Percentiles rank a stretch among this genome's conserved stretches.
phyloP scores from a whole-genome alignment of 1,140 invertebrate species.

The Halotydeus destructor region DNA sequence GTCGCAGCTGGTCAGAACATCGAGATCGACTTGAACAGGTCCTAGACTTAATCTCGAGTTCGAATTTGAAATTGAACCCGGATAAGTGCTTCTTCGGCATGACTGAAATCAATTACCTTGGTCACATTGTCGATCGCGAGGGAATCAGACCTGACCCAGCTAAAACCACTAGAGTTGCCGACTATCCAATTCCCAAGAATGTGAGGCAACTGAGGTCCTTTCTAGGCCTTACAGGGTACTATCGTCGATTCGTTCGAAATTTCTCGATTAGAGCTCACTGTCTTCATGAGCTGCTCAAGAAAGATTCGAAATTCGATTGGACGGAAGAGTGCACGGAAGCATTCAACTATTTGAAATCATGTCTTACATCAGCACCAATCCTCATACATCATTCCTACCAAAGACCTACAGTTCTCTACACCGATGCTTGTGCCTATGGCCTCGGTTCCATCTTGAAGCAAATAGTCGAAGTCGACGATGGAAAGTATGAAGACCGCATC shows the following conservation, averaged over 20 bases:
- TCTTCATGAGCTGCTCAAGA: constrained; percentile 17
- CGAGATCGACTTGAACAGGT: constrained; percentile 3
- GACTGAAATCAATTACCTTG: constrained; percentile 11
- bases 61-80: constrained; percentile 10
- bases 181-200: constrained; percentile 6
- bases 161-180: constrained; percentile 1
- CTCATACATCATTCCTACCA: constrained; percentile 7
- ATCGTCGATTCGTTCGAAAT: constrained; percentile 25
- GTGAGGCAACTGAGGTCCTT: constrained; percentile 21
- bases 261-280: constrained; percentile 19
- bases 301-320: constrained; percentile 15
- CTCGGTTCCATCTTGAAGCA: constrained; percentile 15
- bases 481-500: constrained; percentile 12
- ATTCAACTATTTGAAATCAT: constrained; percentile 13
- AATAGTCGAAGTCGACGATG: neutral
- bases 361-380: constrained; percentile 6
- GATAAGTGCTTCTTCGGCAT: constrained; percentile 12
- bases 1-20: constrained; percentile 13
- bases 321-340: constrained; percentile 8
- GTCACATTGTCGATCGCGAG: constrained; percentile 7
- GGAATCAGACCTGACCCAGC: constrained; percentile 7
- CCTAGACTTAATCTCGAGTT: neutral
- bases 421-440: constrained; percentile 12
- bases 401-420: constrained; percentile 3
- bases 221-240: constrained; percentile 27